These are phyloP conservation scores for Limanda limanda DNA, from an alignment of 2,113 vertebrate genomes.

Conservation along the genomic window DNA sequence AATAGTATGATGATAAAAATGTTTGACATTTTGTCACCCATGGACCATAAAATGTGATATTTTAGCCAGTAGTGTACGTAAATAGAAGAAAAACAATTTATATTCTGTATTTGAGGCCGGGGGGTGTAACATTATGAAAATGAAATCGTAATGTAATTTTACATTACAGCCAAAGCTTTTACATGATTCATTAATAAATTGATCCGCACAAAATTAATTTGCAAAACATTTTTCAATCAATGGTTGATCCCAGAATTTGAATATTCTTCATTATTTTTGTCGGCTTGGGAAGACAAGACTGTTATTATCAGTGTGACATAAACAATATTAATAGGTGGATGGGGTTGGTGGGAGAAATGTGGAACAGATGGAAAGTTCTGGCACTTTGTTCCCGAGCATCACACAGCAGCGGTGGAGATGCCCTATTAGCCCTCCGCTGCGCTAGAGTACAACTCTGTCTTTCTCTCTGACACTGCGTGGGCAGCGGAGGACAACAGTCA, in stretches of 20 bases:
- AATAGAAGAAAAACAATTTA: neutral
- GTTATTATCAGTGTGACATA: neutral
- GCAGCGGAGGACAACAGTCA: constrained; percentile 73
- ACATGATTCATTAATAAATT: neutral
- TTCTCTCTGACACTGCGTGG: constrained; percentile 51
- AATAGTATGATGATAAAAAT: neutral
- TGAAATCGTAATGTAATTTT: neutral
- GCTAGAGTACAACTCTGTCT: constrained; percentile 44
- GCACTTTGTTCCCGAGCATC: constrained; percentile 15
- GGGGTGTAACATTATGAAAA: neutral
- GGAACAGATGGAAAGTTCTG: constrained; percentile 40
- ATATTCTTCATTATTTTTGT: no score
- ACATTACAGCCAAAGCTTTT: neutral
- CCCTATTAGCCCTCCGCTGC: constrained; percentile 26
- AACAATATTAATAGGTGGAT: neutral
- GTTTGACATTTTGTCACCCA: neutral
- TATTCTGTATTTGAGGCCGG: neutral
- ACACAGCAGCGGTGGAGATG: constrained; percentile 28
- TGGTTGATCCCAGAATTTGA: neutral
- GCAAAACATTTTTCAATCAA: neutral
- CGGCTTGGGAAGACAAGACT: neutral
- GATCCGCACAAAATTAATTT: neutral
- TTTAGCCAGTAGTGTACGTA: neutral
- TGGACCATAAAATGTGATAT: neutral
- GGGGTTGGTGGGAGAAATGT: neutral